phyloP scores from a whole-genome alignment of 2,888 invertebrate species.

The Apomyelois bistriatella region DNA sequence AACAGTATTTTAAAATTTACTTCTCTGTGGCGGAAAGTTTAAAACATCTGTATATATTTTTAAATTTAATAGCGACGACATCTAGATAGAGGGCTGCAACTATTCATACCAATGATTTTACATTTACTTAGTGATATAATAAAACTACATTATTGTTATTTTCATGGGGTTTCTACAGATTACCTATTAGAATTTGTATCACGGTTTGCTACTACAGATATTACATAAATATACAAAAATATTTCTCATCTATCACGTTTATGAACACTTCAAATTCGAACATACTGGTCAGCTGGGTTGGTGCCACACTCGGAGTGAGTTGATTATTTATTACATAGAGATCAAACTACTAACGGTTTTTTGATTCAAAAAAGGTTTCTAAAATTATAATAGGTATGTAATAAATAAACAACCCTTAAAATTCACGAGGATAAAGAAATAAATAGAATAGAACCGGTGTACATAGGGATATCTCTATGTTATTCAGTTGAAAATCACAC shows the following conservation, averaged over 20 bases:
- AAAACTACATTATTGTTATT: slow-evolving; percentile 15
- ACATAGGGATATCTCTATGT: slow-evolving; percentile 26
- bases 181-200: slow-evolving; percentile 50
- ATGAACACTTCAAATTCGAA: slow-evolving; percentile 74
- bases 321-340: slow-evolving; percentile 15
- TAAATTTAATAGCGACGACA: background rate
- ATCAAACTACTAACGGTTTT: slow-evolving; percentile 13
- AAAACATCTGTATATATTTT: too few relatives aligned
- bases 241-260: slow-evolving; percentile 71
- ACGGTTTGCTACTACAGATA: slow-evolving; percentile 45
- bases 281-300: slow-evolving; percentile 64
- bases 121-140: background rate
- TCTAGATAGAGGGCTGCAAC: background rate
- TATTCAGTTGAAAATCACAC: slow-evolving; percentile 30
- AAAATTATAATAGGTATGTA: background rate
- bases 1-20: too few relatives aligned
- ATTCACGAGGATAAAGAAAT: slow-evolving; percentile 5
- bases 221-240: slow-evolving; percentile 72
- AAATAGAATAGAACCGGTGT: slow-evolving; percentile 12
- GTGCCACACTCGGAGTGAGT: slow-evolving; percentile 32
- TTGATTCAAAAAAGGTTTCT: background rate
- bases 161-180: slow-evolving; percentile 34
- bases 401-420: background rate
- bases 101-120: background rate
- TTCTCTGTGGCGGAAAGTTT: too few relatives aligned